Percentiles rank a stretch among this genome's conserved stretches.
phyloP scores from a whole-genome alignment of 1,140 invertebrate species.

The Drosophila erecta region DNA sequence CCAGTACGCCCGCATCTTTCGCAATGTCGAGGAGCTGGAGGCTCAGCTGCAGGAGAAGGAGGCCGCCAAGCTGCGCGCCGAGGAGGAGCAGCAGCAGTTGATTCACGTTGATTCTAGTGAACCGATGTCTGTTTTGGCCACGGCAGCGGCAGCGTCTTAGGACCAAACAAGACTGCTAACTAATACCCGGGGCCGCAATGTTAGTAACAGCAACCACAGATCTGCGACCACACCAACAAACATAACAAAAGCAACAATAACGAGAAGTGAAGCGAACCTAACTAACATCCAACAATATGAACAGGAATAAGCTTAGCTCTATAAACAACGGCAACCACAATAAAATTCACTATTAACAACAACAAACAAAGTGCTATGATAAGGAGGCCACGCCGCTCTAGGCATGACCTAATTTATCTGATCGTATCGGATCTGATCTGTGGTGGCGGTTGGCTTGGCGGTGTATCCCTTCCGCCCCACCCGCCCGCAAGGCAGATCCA shows the following conservation, averaged over 20 bases:
- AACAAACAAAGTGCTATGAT: conserved; percentile 17
- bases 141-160: conserved; percentile 63
- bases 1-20: conserved; percentile 90
- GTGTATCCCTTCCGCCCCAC: neutral
- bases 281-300: conserved; percentile 45
- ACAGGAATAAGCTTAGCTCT: conserved; percentile 60
- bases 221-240: conserved; percentile 35
- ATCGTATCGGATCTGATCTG: neutral
- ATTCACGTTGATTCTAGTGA: conserved; percentile 72
- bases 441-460: neutral
- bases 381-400: conserved; percentile 15
- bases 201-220: conserved; percentile 28
- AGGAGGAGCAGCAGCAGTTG: conserved; percentile 68
- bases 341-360: conserved; percentile 52
- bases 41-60: conserved; percentile 71
- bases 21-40: conserved; percentile 70
- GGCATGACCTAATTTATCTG: conserved; percentile 5
- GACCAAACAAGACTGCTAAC: conserved; percentile 53
- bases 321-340: conserved; percentile 52
- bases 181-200: conserved; percentile 24
- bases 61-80: conserved; percentile 67
- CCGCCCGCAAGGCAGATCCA: conserved; percentile 2
- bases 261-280: conserved; percentile 29
- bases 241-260: conserved; percentile 35
- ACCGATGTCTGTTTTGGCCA: conserved; percentile 29